Conservation (phyloP, 2,888 invertebrate species). For the Achlya flavicornis region DNA sequence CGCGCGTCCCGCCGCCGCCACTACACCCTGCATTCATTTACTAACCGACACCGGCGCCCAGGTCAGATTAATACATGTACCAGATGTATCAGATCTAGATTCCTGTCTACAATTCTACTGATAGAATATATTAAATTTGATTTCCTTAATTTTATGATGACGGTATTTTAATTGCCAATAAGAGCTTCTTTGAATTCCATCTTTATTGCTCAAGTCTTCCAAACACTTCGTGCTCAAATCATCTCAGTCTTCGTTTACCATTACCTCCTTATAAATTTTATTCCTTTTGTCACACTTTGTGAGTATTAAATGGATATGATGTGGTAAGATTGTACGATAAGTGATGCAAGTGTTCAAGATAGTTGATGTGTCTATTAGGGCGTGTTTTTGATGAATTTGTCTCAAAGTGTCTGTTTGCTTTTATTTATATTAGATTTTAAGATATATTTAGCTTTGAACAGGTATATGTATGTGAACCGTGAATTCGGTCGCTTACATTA, state of each 20-base stretch:
- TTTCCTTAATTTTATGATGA: slow-evolving; percentile 1
- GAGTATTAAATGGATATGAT: slow-evolving; percentile 25
- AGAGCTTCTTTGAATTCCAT: slow-evolving; percentile 41
- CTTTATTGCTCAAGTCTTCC: slow-evolving; percentile 73
- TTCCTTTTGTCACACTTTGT: slow-evolving; percentile 28
- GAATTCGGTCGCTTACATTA: slow-evolving; percentile 60
- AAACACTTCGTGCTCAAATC: slow-evolving; percentile 59
- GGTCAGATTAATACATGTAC: not conserved
- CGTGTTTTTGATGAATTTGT: slow-evolving; percentile 57
- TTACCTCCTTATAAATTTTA: not conserved
- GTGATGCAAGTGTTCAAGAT: slow-evolving; percentile 63
- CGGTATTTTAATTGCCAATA: not conserved
- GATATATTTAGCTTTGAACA: slow-evolving; percentile 57
- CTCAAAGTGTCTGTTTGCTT: slow-evolving; percentile 52
- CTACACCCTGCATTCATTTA: slow-evolving; percentile 79
- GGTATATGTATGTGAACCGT: slow-evolving; percentile 44
- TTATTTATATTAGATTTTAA: slow-evolving; percentile 50
- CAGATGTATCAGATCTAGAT: not conserved
- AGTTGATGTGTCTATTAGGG: slow-evolving; percentile 46
- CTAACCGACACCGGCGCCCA: slow-evolving; percentile 37
- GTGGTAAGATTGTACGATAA: slow-evolving; percentile 23
- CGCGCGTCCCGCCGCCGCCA: slow-evolving; percentile 69
- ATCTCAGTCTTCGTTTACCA: slow-evolving; percentile 4
- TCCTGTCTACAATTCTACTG: not conserved
- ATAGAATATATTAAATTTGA: not conserved